phyloP scores from a whole-genome alignment of 2,888 invertebrate species.

The Boloria selene region DNA sequence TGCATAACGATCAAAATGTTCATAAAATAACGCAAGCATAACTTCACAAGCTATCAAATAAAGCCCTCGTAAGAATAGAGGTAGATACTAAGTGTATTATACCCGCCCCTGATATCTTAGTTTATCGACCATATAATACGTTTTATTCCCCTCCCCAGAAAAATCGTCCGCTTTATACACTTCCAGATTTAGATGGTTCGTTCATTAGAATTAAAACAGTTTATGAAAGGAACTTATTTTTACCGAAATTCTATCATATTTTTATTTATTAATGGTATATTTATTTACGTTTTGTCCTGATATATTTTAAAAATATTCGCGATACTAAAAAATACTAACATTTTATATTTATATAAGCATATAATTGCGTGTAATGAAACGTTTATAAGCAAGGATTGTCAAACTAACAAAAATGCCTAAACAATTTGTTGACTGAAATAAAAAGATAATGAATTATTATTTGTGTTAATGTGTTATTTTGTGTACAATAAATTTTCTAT shows the following conservation, averaged over 20 bases:
- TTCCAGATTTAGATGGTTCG: slow-evolving; percentile 9
- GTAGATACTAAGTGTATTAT: slow-evolving; percentile 8
- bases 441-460: no score
- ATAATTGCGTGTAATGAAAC: no score
- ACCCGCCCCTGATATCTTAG: slow-evolving; percentile 18
- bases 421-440: no score
- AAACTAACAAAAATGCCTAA: no score
- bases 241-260: not conserved
- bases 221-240: not conserved
- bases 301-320: no score
- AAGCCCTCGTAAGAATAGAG: slow-evolving; percentile 6
- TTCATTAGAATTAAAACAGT: slow-evolving; percentile 14
- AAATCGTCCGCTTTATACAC: slow-evolving; percentile 10
- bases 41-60: slow-evolving; percentile 15
- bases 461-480: no score
- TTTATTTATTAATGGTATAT: no score
- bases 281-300: no score
- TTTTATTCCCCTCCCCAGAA: slow-evolving; percentile 14
- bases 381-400: no score
- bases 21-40: slow-evolving; percentile 22
- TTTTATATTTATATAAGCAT: no score
- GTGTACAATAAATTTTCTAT: no score
- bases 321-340: no score
- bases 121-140: slow-evolving; percentile 21
- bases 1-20: not conserved